Evolutionary conservation across 2,888 invertebrate species (phyloP), one percentile per base, ranked within the genome.

Genomic region (Athalia cordata): DNA sequence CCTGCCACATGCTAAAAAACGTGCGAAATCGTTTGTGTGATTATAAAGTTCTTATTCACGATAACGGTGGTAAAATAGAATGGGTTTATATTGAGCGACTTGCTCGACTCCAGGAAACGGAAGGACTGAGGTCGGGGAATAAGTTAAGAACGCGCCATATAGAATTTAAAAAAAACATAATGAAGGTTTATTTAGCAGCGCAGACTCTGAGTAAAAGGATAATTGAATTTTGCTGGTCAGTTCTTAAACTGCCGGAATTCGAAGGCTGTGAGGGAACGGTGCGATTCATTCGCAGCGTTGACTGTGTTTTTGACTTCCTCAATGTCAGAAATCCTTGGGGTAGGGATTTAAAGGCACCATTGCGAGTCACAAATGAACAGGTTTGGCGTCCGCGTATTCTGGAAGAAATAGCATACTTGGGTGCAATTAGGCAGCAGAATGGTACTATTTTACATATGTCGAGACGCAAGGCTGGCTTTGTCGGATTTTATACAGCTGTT

Each of bases 131-230:
- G 49, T 78, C 78, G 62, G 79, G 78, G 0, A 81, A 82, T 50
- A 79, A 79, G 64, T 65, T 82, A 49, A 47, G 77, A 7, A 52
- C 7, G 8, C 29, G 9, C n/a, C 81, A 82, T 59, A 65, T 82
- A 11, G 55, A 78, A 43, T 81, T 75, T 77, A 49, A 68, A 2
- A 80, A 81, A 66, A 81, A 79, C 49, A 83, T 80, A 70, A 83
- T 83, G 81, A 83, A 82, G 77, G 83, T 84, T 1, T 70, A 67
- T 29, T 80, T 85, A 29, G 85, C 84, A 43, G 83, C 81, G 4
- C 84, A 86, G 79, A 82, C 84, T 7, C 70, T 85, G 0, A 85
- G 83, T 74, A 77, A 65, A n/a, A 83, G 84, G 74, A 83, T 85
- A 4, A 79, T 83, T 49, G 80, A 80, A 64, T 85, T 78, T 78